These are phyloP conservation scores for Morone chrysops DNA, from an alignment of 2,113 vertebrate species.

Conservation along the genomic window DNA sequence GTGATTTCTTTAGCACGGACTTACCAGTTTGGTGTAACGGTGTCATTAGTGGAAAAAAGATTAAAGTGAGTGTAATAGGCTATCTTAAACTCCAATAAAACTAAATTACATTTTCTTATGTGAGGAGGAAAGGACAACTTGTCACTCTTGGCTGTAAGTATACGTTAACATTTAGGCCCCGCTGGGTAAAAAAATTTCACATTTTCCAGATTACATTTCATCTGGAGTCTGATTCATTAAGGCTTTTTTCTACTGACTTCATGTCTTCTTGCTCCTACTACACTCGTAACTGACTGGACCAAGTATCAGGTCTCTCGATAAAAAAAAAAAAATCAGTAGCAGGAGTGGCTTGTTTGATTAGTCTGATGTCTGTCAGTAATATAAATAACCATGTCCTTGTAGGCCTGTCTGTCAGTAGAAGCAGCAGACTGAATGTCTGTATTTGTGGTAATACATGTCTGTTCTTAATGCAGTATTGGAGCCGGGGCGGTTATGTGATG, in stretches of 20 bases:
- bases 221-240: constrained; percentile 10
- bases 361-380: constrained; percentile 62
- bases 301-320: constrained; percentile 43
- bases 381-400: constrained; percentile 55
- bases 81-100: constrained; percentile 37
- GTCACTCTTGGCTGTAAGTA: constrained; percentile 7
- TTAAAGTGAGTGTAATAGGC: constrained; percentile 19
- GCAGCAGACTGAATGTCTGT: constrained; percentile 62
- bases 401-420: constrained; percentile 38
- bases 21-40: constrained; percentile 31
- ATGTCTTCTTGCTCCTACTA: constrained; percentile 19
- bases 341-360: constrained; percentile 58
- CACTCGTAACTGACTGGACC: constrained; percentile 14
- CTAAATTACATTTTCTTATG: constrained; percentile 46
- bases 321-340: constrained; percentile 35
- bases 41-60: constrained; percentile 50
- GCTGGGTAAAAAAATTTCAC: constrained; percentile 6
- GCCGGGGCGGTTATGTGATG: constrained; percentile 34
- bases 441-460: constrained; percentile 62
- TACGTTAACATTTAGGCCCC: neutral
- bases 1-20: constrained; percentile 23
- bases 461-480: constrained; percentile 42
- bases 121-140: constrained; percentile 22
- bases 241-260: constrained; percentile 14
- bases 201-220: constrained; percentile 58